Conservation (phyloP, 2,113 vertebrate genomes). For the Crotalus tigris region DNA sequence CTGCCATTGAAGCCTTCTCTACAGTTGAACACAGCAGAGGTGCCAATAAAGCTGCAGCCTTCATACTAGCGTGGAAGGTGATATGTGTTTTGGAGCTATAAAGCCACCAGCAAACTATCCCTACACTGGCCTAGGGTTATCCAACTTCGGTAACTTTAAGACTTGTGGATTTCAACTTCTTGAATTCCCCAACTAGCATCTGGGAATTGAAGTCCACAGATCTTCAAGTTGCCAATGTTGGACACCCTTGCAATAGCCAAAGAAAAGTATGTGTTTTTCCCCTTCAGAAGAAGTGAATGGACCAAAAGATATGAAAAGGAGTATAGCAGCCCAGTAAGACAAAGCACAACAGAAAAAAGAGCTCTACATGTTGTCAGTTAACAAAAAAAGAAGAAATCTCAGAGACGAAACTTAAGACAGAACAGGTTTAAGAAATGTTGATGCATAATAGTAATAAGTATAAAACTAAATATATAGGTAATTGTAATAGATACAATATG, state of each 20-base stretch:
- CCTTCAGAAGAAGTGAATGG: background rate
- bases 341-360: background rate
- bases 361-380: background rate
- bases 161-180: background rate
- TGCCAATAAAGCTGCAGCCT: background rate
- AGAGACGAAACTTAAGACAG: background rate
- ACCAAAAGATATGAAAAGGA: background rate
- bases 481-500: background rate
- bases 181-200: background rate
- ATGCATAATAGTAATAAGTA: background rate
- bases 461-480: background rate
- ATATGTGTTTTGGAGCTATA: background rate
- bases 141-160: background rate
- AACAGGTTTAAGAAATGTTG: background rate
- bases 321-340: background rate
- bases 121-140: background rate
- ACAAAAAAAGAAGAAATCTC: background rate
- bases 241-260: background rate
- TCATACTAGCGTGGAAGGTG: background rate
- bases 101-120: background rate
- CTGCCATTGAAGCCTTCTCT: background rate
- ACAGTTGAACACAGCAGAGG: background rate
- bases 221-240: background rate
- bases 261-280: background rate
- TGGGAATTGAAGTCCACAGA: background rate